These are phyloP conservation scores for Amblyopsis hoosieri DNA, from an alignment of 2,797 vertebrate species.

Conservation along the genomic window DNA sequence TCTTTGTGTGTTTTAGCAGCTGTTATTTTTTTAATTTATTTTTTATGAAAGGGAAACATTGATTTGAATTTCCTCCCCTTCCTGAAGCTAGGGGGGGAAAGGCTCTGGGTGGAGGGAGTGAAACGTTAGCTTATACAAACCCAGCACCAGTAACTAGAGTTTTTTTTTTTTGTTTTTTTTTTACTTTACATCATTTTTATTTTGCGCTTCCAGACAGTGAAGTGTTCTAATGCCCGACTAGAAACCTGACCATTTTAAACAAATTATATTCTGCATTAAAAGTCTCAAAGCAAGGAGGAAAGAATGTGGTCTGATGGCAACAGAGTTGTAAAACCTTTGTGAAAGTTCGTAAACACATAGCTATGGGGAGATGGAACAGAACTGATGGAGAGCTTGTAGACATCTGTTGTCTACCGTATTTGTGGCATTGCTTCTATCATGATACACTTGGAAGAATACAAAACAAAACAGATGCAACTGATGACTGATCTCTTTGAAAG, in stretches of 20 bases:
- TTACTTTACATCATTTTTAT: background rate
- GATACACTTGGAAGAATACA: background rate
- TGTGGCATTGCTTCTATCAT: background rate
- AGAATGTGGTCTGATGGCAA: no score
- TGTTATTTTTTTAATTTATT: constrained; percentile 42
- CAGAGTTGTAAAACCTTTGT: no score
- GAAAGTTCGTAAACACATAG: no score
- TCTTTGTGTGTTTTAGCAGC: constrained; percentile 47
- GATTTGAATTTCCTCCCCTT: no score
- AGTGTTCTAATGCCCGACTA: background rate
- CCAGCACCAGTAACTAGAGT: constrained; percentile 9
- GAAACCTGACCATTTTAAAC: no score
- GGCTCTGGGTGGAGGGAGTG: background rate
- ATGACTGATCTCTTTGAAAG: background rate
- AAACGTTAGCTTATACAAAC: constrained; percentile 41
- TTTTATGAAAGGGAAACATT: constrained; percentile 12
- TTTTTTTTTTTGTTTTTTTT: constrained; percentile 17
- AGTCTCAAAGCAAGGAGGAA: no score
- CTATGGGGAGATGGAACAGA: no score
- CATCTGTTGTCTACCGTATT: background rate
- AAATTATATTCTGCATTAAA: no score
- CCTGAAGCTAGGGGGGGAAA: background rate
- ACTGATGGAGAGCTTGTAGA: no score
- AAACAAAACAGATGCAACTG: background rate
- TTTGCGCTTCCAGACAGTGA: background rate